Conservation (phyloP, 1,140 invertebrate species). For the Mya arenaria region DNA sequence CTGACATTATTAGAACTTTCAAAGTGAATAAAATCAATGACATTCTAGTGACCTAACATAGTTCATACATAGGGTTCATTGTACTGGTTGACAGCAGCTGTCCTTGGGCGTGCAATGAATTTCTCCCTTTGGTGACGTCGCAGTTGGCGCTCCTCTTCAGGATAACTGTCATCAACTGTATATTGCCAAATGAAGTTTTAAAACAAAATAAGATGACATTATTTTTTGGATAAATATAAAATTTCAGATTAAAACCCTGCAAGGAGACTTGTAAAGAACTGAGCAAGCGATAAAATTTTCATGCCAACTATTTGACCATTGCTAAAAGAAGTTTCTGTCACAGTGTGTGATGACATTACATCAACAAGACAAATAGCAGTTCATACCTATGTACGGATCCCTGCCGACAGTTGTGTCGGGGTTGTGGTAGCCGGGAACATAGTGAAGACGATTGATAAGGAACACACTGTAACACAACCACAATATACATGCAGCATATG, state of each 20-base stretch:
- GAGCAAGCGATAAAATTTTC: neutral
- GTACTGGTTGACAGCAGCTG: slow-evolving; percentile 64
- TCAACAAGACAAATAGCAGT: neutral
- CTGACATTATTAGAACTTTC: too few species aligned
- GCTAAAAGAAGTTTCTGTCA: too few species aligned
- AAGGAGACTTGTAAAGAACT: neutral
- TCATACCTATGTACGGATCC: slow-evolving; percentile 69
- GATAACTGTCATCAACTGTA: slow-evolving; percentile 72
- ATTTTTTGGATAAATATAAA: too few species aligned
- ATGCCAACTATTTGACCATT: neutral
- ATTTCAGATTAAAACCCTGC: too few species aligned
- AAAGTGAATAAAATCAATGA: neutral
- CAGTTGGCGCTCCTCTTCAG: slow-evolving; percentile 52
- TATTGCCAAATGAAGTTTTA: too few species aligned
- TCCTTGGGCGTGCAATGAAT: slow-evolving; percentile 62
- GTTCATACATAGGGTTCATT: slow-evolving; percentile 51
- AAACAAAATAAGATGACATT: too few species aligned
- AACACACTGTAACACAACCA: too few species aligned
- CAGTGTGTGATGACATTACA: neutral
- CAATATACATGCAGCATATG: too few species aligned
- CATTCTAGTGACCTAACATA: neutral
- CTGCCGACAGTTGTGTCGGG: slow-evolving; percentile 71
- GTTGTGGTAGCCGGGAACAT: slow-evolving; percentile 75
- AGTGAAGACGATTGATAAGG: slow-evolving; percentile 74
- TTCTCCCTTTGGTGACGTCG: slow-evolving; percentile 63